These are phyloP conservation scores for Eulimnadia texana DNA, from an alignment of 1,140 invertebrate species.

Conservation along the genomic window DNA sequence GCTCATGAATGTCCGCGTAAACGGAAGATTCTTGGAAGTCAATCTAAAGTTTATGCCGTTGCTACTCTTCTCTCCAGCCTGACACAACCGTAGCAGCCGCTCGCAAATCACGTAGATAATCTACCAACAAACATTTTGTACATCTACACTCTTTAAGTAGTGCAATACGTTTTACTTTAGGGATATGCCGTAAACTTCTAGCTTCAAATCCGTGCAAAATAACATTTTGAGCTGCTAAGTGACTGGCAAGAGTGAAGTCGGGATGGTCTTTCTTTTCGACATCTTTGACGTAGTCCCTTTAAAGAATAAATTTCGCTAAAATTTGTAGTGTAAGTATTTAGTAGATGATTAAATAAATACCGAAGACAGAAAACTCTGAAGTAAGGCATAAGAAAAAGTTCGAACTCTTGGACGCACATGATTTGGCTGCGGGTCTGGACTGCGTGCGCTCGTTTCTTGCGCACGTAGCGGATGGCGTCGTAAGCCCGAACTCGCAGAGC, in stretches of 20 bases:
- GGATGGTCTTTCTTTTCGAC: constrained; percentile 32
- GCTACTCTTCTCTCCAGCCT: constrained; percentile 16
- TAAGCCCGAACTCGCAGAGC: constrained; percentile 55
- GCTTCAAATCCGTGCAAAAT: constrained; percentile 66
- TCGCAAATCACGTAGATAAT: constrained; percentile 61
- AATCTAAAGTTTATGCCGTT: constrained; percentile 18
- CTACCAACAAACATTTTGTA: constrained; percentile 32
- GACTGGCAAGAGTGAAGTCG: constrained; percentile 50
- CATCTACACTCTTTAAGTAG: background rate
- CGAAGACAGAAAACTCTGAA: constrained; percentile 54
- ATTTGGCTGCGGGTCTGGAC: constrained; percentile 73
- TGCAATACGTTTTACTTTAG: constrained; percentile 44
- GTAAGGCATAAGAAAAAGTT: constrained; percentile 62
- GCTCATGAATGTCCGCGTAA: constrained; percentile 21
- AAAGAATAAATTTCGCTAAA: constrained; percentile 14
- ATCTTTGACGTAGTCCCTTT: constrained; percentile 31
- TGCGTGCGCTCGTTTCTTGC: constrained; percentile 55
- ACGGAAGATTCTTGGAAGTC: constrained; percentile 19
- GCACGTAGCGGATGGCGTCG: constrained; percentile 66
- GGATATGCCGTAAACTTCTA: constrained; percentile 55
- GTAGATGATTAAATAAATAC: too few relatives aligned
- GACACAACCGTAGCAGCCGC: constrained; percentile 50
- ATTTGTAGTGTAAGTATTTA: background rate
- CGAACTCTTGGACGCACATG: constrained; percentile 60
- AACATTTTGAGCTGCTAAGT: constrained; percentile 54